Evolutionary conservation across 2,888 invertebrate species (phyloP), one percentile per base, ranked within the genome.

Genomic region (Epinotia bilunana): DNA sequence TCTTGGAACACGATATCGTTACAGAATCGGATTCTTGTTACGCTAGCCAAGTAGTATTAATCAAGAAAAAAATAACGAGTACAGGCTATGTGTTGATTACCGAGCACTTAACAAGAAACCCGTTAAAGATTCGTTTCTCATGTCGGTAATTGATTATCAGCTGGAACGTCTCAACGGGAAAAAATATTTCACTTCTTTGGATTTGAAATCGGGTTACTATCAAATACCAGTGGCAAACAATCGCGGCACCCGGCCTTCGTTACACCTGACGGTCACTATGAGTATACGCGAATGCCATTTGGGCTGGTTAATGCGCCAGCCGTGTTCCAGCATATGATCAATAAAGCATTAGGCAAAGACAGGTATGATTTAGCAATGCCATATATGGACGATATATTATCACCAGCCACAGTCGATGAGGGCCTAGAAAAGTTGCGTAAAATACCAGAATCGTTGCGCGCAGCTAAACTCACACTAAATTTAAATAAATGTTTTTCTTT

Each of bases 101-200:
- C 76, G 80, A 7, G 76, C 78, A 53, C 77, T 83, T 7, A 82
- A 80, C n/a, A 70, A 71, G 16, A 72, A 78, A 7, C 28, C 72
- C 23, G 68, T 67, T 1, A 69, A 71, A 13, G 60, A 65, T 16
- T 75, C 77, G 16, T 83, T 78, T 72, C 81, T 83, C 9, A 62
- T 83, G 33, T 83, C 81, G 0, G 23, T 82, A n/a, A 82, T 84
- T 9, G 83, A 85, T 28, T 84, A 86, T 61, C 83, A 82, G 33
- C 63, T 86, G 1, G 84, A 86, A 63, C 60, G 78, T 13, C 76
- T 83, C 4, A 76, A 79, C 33, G 78, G 78, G 2, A 80, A 80
- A 0, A 81, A 69, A 23, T 78, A 80, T 60, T 84, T 83, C 69
- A 82, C 79, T 12, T 79, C 78, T 7, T 74, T 83, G 12, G 65